These are phyloP conservation scores for Notoglanidium macrostoma DNA, from an alignment of 2,797 vertebrate genomes.

Conservation along the genomic window DNA sequence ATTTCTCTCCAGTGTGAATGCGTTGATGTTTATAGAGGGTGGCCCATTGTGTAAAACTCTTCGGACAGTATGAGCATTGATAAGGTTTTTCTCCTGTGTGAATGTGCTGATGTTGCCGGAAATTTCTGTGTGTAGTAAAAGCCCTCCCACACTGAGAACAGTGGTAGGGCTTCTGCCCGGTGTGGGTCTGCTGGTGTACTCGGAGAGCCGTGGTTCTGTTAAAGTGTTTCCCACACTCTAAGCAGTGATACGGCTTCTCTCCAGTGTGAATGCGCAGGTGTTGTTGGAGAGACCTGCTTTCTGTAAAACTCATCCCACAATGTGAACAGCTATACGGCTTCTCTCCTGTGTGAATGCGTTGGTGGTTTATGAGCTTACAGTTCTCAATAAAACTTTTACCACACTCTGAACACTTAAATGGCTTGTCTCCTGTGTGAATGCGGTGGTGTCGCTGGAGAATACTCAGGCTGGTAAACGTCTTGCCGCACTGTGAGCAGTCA, in stretches of 20 bases:
- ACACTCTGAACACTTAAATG: too few species aligned
- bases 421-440: too few species aligned
- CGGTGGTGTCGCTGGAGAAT: too few species aligned
- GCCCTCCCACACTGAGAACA: not conserved
- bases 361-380: not conserved
- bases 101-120: not conserved
- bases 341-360: not conserved
- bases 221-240: too few species aligned
- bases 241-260: not conserved
- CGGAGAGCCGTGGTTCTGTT: too few species aligned
- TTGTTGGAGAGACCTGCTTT: not conserved
- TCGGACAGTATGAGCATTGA: not conserved
- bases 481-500: too few species aligned
- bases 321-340: not conserved
- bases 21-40: not conserved
- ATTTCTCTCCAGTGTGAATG: not conserved
- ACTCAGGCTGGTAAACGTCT: too few species aligned
- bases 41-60: not conserved
- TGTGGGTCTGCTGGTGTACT: too few species aligned
- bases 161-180: too few species aligned
- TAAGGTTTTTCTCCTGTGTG: not conserved
- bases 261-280: not conserved
- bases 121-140: not conserved
- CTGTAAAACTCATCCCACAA: not conserved
- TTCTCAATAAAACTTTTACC: too few species aligned